Evolutionary conservation across 30 jellyfish, hydroid and myxozoan species (phyloP).

Genomic region (Hydractinia echinata): DNA sequence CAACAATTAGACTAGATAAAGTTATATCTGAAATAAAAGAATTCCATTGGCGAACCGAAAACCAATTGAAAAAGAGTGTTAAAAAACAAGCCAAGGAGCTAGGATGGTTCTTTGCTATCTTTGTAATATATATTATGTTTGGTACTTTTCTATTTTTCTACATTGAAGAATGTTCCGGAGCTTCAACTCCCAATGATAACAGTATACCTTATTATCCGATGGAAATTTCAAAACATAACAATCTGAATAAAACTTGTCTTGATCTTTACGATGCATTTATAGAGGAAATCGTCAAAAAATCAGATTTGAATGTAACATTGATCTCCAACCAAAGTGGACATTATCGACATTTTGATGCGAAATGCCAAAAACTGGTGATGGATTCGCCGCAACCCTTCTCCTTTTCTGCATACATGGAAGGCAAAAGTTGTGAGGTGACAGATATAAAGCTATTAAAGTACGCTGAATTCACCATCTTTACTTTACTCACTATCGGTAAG

Average conservation of each 20-base stretch:
- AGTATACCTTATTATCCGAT: slow-evolving; percentile 3
- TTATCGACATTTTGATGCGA: background rate
- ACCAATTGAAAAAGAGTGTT: background rate
- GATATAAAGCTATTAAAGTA: slow-evolving; percentile 15
- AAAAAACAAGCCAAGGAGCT: slow-evolving; percentile 25
- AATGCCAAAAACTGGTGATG: background rate
- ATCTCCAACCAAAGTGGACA: background rate
- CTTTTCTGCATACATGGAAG: background rate
- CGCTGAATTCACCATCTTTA: slow-evolving; percentile 21
- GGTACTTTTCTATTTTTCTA: slow-evolving; percentile 20
- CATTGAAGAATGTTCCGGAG: slow-evolving; percentile 28
- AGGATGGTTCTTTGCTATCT: slow-evolving; percentile 16
- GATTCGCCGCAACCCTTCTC: background rate
- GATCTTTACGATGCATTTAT: background rate
- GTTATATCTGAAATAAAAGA: slow-evolving; percentile 24
- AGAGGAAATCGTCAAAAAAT: background rate
- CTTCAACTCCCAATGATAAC: background rate
- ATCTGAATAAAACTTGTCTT: background rate
- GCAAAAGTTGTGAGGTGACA: slow-evolving; percentile 3
- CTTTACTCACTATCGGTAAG: slow-evolving; percentile 12
- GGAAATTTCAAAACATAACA: background rate
- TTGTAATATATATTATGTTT: slow-evolving; percentile 22
- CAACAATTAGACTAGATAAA: slow-evolving; percentile 10
- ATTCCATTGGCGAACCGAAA: slow-evolving; percentile 10
- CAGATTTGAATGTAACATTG: background rate